Conservation (phyloP, 2,797 vertebrate species). For the Tadarida brasiliensis region DNA sequence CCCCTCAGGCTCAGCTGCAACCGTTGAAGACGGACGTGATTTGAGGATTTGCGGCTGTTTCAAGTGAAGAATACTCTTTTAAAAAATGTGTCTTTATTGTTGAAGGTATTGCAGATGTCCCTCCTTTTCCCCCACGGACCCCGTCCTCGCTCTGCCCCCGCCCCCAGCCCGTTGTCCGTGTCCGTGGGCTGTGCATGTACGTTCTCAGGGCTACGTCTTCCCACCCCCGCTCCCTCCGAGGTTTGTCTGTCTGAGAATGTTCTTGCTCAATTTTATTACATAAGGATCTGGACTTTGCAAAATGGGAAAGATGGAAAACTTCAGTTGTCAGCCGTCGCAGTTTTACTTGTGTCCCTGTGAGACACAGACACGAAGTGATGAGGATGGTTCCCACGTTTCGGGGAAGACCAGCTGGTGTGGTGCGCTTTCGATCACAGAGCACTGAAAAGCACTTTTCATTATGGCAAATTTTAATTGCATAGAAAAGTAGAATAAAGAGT, state of each 20-base stretch:
- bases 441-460: not conserved
- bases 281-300: conserved; percentile 36
- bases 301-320: conserved; percentile 15
- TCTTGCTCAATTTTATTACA: conserved; percentile 28
- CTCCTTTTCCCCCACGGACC: no score
- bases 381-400: conserved; percentile 18
- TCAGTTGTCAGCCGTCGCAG: not conserved
- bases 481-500: not conserved
- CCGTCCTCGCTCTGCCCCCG: no score
- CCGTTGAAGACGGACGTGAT: no score
- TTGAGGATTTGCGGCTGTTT: not conserved
- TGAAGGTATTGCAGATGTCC: no score
- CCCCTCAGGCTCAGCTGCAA: no score
- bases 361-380: not conserved
- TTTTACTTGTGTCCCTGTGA: not conserved
- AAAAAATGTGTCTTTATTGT: no score
- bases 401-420: not conserved
- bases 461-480: not conserved
- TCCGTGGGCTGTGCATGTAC: no score
- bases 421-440: not conserved
- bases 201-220: no score
- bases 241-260: not conserved
- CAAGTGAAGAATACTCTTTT: not conserved
- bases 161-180: no score
- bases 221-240: no score